A percentile compares a stretch with the other conserved stretches of the same genome.
phyloP scores from a whole-genome alignment of 2,113 vertebrate genomes.

The Cisticola juncidis region DNA sequence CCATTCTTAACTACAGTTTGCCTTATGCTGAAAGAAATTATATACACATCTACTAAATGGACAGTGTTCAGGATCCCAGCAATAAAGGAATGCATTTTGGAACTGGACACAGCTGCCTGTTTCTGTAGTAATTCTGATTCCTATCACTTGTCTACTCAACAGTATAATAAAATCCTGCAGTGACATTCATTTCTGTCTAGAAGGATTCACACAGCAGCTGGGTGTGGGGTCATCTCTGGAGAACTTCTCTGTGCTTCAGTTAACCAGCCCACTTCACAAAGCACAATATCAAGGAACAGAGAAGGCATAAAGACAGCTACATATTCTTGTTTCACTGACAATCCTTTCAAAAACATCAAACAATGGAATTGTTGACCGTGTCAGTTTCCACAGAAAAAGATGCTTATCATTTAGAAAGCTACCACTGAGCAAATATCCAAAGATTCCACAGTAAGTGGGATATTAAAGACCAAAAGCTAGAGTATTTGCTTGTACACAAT shows the following conservation, averaged over 20 bases:
- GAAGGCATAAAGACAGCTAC: not conserved
- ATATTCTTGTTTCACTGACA: not conserved
- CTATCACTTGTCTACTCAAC: not conserved
- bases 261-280: not conserved
- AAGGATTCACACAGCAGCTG: not conserved
- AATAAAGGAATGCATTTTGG: not conserved
- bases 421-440: not conserved
- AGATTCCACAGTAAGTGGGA: not conserved
- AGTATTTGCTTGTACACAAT: not conserved
- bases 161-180: conserved; percentile 2
- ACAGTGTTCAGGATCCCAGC: not conserved
- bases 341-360: not conserved
- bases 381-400: not conserved
- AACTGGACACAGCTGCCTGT: not conserved
- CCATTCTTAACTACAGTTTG: not conserved
- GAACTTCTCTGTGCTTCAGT: not conserved
- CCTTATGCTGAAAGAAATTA: not conserved
- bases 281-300: not conserved
- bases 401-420: not conserved
- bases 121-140: not conserved
- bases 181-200: not conserved
- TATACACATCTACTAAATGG: not conserved
- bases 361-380: not conserved
- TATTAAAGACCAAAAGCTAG: not conserved
- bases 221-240: not conserved